Base-by-base conservation (phyloP, 1,140 invertebrate species). In the Coptotermes formosanus region DNA sequence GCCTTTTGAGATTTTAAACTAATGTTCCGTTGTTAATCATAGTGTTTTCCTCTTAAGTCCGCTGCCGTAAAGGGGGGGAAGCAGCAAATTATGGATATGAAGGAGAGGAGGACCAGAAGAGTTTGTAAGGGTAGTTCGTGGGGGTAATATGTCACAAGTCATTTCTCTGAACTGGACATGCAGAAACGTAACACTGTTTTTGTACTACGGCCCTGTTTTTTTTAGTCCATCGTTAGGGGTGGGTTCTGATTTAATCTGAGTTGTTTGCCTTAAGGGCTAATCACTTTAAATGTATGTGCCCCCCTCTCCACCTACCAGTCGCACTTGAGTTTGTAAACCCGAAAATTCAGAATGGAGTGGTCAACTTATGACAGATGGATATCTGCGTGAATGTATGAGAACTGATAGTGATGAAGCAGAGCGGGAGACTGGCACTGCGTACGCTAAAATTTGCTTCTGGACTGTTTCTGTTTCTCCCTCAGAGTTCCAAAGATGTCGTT, bases 1-100 rank as follows among this genome's bases (percentile, higher is more conserved):
- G 64, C 64, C 64, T 75, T 75, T 75, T n/a, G 64, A 75, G 64
- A 75, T 75, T 75, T 75, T 75, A 75, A 75, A 75, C 64, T 75
- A 75, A 75, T 75, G 64, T 75, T 75, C 64, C 64, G 64, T 75
- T 75, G 64, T 75, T 75, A 75, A 75, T 75, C 64, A 75, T 75
- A 75, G 64, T 75, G 64, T 75, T 75, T 75, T 75, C 64, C 64
- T 75, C 64, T 30, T 75, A 75, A 75, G 64, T 75, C 64, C 64
- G 64, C n/a, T 25, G 64, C 64, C 6, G 8, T 30, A n/a, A 30
- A n/a, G n/a, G 64, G 64, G 64, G 64, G 64, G 52, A 55, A 19
- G 52, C 52, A 55, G n/a, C 64, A 30, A 75, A 75, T 75, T 75
- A 75, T 75, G 64, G 64, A 75, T 75, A 75, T 75, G 64, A 75